Conservation (phyloP, 2,888 invertebrate species). For the Lasioglossum pauxillum region DNA sequence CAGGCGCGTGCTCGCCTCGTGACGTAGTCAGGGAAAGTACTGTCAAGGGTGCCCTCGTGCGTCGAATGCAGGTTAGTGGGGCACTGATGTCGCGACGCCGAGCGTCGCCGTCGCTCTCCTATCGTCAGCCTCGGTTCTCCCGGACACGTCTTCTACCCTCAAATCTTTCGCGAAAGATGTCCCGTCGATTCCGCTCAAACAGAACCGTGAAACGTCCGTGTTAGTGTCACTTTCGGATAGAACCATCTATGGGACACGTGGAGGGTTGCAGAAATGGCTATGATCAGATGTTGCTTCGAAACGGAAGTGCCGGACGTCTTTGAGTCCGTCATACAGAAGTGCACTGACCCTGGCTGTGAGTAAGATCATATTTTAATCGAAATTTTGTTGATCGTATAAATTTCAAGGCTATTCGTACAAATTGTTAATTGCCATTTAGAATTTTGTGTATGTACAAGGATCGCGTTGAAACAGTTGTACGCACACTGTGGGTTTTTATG, state of each 20-base stretch:
- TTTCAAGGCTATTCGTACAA: not conserved
- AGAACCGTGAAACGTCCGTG: not conserved
- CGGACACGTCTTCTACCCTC: too few species aligned
- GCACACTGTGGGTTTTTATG: not conserved
- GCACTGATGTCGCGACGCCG: constrained; percentile 72
- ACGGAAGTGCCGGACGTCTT: constrained; percentile 91
- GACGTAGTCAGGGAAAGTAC: constrained; percentile 65
- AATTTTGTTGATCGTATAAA: not conserved
- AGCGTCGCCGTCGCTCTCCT: constrained; percentile 53
- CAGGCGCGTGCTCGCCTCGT: constrained; percentile 62
- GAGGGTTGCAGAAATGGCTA: constrained; percentile 85
- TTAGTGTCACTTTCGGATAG: not conserved
- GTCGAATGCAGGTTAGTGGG: constrained; percentile 80
- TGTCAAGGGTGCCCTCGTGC: constrained; percentile 68
- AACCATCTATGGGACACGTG: constrained; percentile 15
- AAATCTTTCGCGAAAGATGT: not conserved
- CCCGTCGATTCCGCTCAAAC: not conserved
- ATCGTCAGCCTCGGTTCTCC: constrained; percentile 6
- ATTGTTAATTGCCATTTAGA: not conserved
- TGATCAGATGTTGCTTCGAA: constrained; percentile 93
- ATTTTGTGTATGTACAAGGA: not conserved
- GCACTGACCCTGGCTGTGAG: constrained; percentile 94
- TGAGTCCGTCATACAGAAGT: constrained; percentile 91
- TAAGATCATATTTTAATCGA: constrained; percentile 77
- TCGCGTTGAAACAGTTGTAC: not conserved